Evolutionary conservation across 1,140 invertebrate genomes (phyloP), one percentile per base, ranked within the genome.

Genomic region (Gonatopus flavifemur): DNA sequence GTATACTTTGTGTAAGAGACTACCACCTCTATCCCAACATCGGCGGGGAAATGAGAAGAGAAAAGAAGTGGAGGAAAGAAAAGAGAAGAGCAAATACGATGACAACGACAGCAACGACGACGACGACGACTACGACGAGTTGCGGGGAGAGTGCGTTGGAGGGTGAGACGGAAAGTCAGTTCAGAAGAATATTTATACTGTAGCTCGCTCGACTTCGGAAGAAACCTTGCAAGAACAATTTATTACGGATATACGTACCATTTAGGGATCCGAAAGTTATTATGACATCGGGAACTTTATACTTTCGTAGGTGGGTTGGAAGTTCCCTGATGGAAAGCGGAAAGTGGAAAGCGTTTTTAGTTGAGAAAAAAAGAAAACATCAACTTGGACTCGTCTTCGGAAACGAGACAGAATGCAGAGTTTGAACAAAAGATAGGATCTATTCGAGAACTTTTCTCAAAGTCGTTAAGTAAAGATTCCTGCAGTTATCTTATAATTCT

Each of bases 211-310:
- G n/a, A n/a, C 52, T 70, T 66, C 62, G 36, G n/a, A n/a, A 59
- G 67, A 72, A 74, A 72, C 62, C 73, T 73, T 67, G 59, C 49
- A 59, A 66, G 63, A 73, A 75, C 68, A 72, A 75, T 75, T 72
- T 73, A 72, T 75, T 73, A 72, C 64, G 72, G 66, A 72, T 74
- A 74, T 72, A 71, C 65, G 69, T 73, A 64, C 64, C 68, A 71
- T 72, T 73, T 74, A 69, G 63, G 59, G 66, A 66, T 64, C 59
- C 58, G 57, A 52, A 70, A 73, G 67, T 73, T 74, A 74, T 73
- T 71, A 74, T 72, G 69, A 74, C 68, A 62, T 59, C 57, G 55
- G 59, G 66, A 73, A 72, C 60, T 72, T 73, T 72, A 71, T 72
- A n/a, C n/a, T n/a, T 64, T 19, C 37, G n/a, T n/a, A n/a, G n/a